These are phyloP conservation scores for Perizoma flavofasciatum DNA, from an alignment of 2,888 invertebrate genomes.

Conservation along the genomic window DNA sequence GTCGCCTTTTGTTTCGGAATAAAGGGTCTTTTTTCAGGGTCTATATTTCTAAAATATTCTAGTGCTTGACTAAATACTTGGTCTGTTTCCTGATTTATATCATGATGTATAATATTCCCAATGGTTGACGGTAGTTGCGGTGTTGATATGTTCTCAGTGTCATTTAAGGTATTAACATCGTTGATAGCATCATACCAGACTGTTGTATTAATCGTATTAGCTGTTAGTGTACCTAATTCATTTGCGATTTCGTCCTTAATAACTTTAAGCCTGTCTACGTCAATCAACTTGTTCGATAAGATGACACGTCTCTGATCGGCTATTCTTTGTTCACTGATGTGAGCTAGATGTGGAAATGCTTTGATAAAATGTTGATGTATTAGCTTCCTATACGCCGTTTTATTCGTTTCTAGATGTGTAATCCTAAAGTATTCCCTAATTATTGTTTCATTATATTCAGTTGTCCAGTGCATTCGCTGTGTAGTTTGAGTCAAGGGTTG, in stretches of 20 bases:
- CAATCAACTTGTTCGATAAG: slow-evolving; percentile 8
- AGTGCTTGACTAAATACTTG: no score
- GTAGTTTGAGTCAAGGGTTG: neutral
- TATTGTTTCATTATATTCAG: slow-evolving; percentile 13
- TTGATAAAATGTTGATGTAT: slow-evolving; percentile 8
- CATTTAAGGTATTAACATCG: neutral
- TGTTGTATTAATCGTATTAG: slow-evolving; percentile 2
- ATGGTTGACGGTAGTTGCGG: no score
- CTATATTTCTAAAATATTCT: neutral
- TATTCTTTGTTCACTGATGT: slow-evolving; percentile 19
- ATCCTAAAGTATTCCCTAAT: slow-evolving; percentile 14
- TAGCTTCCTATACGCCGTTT: slow-evolving; percentile 11
- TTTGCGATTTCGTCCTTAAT: slow-evolving; percentile 3
- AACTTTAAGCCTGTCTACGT: neutral
- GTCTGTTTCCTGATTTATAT: no score
- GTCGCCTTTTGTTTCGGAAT: neutral
- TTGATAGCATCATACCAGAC: neutral
- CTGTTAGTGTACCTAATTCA: no score
- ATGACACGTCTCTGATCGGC: slow-evolving; percentile 24
- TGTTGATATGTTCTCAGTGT: no score
- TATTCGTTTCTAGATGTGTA: slow-evolving; percentile 16
- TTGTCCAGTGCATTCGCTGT: slow-evolving; percentile 17
- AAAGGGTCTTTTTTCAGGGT: neutral
- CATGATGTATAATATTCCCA: no score
- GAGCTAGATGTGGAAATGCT: slow-evolving; percentile 8